Conservation (phyloP, 2,888 invertebrate genomes). For the Trachelus iudaicus region DNA sequence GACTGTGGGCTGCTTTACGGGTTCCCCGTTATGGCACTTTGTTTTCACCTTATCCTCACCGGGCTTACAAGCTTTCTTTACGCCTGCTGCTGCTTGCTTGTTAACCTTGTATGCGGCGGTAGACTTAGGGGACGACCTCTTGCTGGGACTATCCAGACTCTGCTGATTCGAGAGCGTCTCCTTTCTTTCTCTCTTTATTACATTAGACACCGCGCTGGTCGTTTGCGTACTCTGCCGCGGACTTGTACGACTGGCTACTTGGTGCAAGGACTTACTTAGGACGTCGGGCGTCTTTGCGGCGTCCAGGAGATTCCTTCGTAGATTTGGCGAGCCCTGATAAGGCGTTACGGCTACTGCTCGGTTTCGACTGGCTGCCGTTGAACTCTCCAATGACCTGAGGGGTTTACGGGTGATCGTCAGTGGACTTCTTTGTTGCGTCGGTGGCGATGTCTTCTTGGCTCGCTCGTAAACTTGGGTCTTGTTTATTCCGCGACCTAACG, state of each 20-base stretch:
- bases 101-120: conserved; percentile 40
- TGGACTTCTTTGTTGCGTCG: conserved; percentile 50
- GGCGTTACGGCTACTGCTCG: conserved; percentile 57
- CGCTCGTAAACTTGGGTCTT: conserved; percentile 48
- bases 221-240: conserved; percentile 40
- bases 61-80: conserved; percentile 35
- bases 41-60: conserved; percentile 49
- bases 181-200: conserved; percentile 39
- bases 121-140: conserved; percentile 57
- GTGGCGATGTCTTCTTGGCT: conserved; percentile 55
- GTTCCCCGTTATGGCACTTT: conserved; percentile 53
- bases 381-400: conserved; percentile 56
- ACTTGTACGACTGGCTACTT: conserved; percentile 28
- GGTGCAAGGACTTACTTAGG: conserved; percentile 50
- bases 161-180: conserved; percentile 45
- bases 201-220: conserved; percentile 33
- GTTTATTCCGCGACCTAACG: conserved; percentile 40
- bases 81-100: conserved; percentile 33
- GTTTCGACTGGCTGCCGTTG: conserved; percentile 59
- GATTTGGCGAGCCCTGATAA: conserved; percentile 64
- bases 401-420: conserved; percentile 45
- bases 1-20: conserved; percentile 62
- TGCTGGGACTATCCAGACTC: conserved; percentile 54
- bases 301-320: conserved; percentile 67
- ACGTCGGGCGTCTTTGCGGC: conserved; percentile 69